Base-by-base conservation (phyloP, 1,140 invertebrate species). In the Ditylenchus dipsaci region DNA sequence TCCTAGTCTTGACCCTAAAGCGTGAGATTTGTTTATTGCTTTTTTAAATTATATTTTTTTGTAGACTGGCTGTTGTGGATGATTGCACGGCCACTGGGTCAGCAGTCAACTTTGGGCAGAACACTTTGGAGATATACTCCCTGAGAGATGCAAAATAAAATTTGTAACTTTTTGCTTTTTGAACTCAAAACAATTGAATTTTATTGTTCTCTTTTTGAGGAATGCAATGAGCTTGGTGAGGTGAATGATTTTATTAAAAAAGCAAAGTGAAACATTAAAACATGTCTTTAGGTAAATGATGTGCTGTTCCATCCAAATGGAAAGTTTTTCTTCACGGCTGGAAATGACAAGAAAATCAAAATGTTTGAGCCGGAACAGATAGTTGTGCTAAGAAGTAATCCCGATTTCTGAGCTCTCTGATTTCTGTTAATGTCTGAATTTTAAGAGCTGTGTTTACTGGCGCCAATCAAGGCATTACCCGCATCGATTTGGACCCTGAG, bases 261-360 rank as follows among this genome's bases (percentile, higher is more conserved):
- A n/a, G n/a, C n/a, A n/a, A n/a, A n/a, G n/a, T n/a, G n/a, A n/a
- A n/a, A n/a, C n/a, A n/a, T n/a, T n/a, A n/a, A n/a, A n/a, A n/a
- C n/a, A n/a, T n/a, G n/a, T n/a, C n/a, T n/a, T n/a, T n/a, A 75
- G n/a, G 73, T 75, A 60, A 75, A 77, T 38, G 73, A 75, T 26
- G 29, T 71, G n/a, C 7, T 33, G 15, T 75, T 71, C 21, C 77
- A 78, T 59, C 69, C 66, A 29, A 74, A 75, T 26, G 73, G 73
- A 7, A 47, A 61, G n/a, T 56, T 47, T 30, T 77, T 75, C 33
- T 75, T 77, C 71, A 78, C 75, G 19, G 68, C 53, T 26, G 73
- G 73, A 27, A 77, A 47, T 38, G 73, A 75, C 49, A 75, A 75
- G 57, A 77, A 57, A 17, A 64, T 75, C 17, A 75, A 71, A 38